phyloP scores from a whole-genome alignment of 1,140 invertebrate genomes.

The Drosophila serrata region DNA sequence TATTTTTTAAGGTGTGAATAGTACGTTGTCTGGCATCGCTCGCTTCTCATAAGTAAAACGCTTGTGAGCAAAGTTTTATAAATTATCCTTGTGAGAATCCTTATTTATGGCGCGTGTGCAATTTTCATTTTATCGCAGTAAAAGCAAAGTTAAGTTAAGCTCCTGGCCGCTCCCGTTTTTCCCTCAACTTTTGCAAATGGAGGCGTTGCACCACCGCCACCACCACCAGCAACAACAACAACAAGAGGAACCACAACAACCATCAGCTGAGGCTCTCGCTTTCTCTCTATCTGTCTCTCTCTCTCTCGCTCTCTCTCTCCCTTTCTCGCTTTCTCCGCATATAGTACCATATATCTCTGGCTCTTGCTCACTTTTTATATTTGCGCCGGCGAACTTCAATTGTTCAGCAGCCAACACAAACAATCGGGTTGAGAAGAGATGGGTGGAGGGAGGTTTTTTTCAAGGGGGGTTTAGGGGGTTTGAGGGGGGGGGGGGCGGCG shows the following conservation, averaged over 20 bases:
- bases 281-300: not conserved
- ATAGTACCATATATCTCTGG: constrained; percentile 25
- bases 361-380: constrained; percentile 69
- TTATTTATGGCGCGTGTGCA: constrained; percentile 85
- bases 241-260: constrained; percentile 26
- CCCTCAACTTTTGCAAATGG: constrained; percentile 71
- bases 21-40: constrained; percentile 67
- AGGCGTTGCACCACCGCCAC: constrained; percentile 68
- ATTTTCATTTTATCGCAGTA: constrained; percentile 85
- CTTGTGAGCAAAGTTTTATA: constrained; percentile 84
- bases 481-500: too few relatives aligned
- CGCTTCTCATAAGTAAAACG: constrained; percentile 83
- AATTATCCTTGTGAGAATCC: constrained; percentile 85
- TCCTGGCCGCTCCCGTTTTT: constrained; percentile 44
- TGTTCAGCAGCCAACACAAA: constrained; percentile 71
- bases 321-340: constrained; percentile 8
- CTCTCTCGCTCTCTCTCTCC: not conserved
- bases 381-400: constrained; percentile 75
- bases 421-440: constrained; percentile 25
- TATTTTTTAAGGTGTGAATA: constrained; percentile 27
- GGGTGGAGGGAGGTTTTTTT: not conserved
- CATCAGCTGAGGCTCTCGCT: constrained; percentile 34
- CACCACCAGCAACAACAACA: constrained; percentile 22
- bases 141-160: constrained; percentile 85
- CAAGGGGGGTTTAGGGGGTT: not conserved